phyloP scores from a whole-genome alignment of 2,888 invertebrate species.

The Drosophila mettleri region DNA sequence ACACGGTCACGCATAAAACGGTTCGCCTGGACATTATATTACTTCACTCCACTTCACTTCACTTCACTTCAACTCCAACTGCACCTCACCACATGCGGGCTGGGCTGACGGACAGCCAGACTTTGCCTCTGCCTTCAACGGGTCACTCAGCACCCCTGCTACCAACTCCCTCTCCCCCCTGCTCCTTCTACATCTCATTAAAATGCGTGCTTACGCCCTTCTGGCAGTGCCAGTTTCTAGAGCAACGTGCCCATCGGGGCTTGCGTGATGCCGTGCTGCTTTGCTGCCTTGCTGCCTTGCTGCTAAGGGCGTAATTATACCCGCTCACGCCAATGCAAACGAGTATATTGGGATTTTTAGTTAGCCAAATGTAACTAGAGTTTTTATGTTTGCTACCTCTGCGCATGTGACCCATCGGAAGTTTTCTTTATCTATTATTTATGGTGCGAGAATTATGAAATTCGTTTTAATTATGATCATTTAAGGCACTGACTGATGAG shows the following conservation, averaged over 20 bases:
- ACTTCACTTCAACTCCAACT: conserved; percentile 1
- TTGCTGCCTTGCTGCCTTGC: conserved; percentile 13
- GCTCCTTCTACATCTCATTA: conserved; percentile 36
- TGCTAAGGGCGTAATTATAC: conserved; percentile 30
- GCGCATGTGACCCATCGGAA: too few species aligned
- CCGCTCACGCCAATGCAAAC: background rate
- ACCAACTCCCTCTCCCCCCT: background rate
- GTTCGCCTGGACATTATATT: conserved; percentile 46
- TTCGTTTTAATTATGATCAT: too few species aligned
- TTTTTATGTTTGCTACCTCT: too few species aligned
- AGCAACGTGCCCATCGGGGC: conserved; percentile 22
- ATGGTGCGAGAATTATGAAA: too few species aligned
- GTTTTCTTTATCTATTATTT: too few species aligned
- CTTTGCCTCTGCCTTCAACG: background rate
- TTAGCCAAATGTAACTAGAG: background rate
- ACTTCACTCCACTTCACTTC: conserved; percentile 14
- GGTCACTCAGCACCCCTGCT: background rate
- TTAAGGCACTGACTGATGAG: too few species aligned
- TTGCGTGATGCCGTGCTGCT: conserved; percentile 48
- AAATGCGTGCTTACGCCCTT: conserved; percentile 39
- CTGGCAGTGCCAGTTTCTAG: background rate
- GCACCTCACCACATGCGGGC: background rate
- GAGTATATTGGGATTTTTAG: background rate
- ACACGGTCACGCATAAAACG: conserved; percentile 49
- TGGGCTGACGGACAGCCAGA: conserved; percentile 5